phyloP scores from a whole-genome alignment of 2,888 invertebrate species.

The Harpalus rubripes region DNA sequence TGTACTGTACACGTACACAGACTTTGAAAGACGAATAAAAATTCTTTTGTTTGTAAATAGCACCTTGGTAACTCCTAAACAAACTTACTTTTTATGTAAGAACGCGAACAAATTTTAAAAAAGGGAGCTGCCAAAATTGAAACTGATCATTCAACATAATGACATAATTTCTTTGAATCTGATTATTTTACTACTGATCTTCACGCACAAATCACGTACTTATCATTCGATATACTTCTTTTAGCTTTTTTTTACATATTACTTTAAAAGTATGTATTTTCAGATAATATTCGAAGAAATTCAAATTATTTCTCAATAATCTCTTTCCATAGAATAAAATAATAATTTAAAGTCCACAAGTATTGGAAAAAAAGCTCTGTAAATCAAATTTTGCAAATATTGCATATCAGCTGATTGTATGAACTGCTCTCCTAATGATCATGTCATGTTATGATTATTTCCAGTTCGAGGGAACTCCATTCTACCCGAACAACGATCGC shows the following conservation, averaged over 20 bases:
- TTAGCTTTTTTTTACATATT: not conserved
- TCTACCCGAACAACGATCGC: conserved; percentile 94
- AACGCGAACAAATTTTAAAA: not conserved
- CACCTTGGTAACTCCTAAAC: not conserved
- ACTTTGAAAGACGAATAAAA: not conserved
- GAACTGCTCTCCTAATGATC: not conserved
- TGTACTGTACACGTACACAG: too few species aligned
- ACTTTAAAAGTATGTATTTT: not conserved
- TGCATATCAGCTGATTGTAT: conserved; percentile 6
- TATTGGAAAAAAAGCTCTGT: not conserved
- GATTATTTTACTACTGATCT: not conserved
- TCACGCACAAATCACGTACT: not conserved
- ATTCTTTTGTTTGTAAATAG: not conserved
- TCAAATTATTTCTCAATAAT: not conserved
- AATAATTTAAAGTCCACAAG: not conserved
- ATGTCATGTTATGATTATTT: conserved; percentile 69
- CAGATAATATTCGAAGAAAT: not conserved
- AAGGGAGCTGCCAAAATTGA: not conserved
- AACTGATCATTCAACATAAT: not conserved
- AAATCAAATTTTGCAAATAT: not conserved
- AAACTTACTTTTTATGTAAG: not conserved
- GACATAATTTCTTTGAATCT: not conserved
- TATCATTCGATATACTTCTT: not conserved
- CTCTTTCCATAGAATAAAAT: not conserved
- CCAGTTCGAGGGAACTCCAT: conserved; percentile 98